Conservation (phyloP, 2,113 vertebrate genomes). For the Sinocyclocheilus anophthalmus region DNA sequence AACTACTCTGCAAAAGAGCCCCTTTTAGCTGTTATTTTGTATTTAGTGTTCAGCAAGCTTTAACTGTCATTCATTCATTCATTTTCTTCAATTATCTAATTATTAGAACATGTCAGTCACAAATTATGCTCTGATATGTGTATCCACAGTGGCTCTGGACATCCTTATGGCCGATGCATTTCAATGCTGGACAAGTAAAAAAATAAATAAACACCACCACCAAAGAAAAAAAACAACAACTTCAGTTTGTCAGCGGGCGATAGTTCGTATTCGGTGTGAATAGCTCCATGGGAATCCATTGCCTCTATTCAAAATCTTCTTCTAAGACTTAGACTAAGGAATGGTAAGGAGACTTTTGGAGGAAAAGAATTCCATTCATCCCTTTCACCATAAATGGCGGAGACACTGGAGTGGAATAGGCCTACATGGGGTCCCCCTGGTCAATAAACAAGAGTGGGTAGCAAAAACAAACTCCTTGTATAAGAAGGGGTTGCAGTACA, state of each 20-base stretch:
- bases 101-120: background rate
- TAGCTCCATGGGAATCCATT: background rate
- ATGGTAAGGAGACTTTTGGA: background rate
- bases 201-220: background rate
- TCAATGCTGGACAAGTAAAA: background rate
- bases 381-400: background rate
- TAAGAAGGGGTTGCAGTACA: background rate
- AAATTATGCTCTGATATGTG: background rate
- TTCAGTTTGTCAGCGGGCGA: background rate
- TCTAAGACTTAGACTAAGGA: background rate
- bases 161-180: background rate
- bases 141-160: background rate
- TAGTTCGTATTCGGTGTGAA: background rate
- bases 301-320: constrained; percentile 5
- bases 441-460: constrained; percentile 2
- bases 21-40: background rate
- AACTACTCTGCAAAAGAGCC: background rate
- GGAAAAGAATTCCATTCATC: background rate
- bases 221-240: background rate
- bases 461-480: background rate
- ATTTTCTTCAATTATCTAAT: background rate
- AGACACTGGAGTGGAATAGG: background rate
- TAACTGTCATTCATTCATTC: background rate
- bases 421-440: background rate
- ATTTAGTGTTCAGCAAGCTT: background rate